These are phyloP conservation scores for Ivindomyrus marchei DNA, from an alignment of 2,113 vertebrate genomes.

Conservation along the genomic window DNA sequence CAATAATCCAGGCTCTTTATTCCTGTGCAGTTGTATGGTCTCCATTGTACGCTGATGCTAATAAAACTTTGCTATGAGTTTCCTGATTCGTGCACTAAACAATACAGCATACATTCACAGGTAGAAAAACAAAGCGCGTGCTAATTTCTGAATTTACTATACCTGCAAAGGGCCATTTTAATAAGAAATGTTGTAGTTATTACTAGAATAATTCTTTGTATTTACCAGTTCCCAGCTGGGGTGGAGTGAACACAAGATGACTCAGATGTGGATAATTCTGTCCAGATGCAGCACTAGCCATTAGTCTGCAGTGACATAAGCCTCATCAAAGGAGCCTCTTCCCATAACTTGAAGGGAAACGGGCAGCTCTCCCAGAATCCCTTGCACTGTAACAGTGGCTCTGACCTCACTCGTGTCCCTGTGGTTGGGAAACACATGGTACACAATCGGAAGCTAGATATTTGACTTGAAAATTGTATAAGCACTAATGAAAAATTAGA, in stretches of 20 bases:
- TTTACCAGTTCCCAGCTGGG: neutral
- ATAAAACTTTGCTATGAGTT: neutral
- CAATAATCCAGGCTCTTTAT: neutral
- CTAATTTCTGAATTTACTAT: neutral
- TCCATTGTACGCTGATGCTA: neutral
- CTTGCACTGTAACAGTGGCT: slow-evolving; percentile 55
- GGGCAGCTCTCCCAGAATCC: slow-evolving; percentile 65
- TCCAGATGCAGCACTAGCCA: neutral
- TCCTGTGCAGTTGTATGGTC: neutral
- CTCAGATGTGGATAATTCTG: neutral
- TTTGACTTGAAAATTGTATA: neutral
- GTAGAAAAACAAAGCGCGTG: neutral
- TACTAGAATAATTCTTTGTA: neutral
- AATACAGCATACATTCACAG: neutral
- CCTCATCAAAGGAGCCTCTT: slow-evolving; percentile 59
- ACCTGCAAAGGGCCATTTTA: neutral
- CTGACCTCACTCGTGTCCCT: slow-evolving; percentile 62
- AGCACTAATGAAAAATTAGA: neutral
- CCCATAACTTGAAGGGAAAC: slow-evolving; percentile 64
- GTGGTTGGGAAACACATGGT: slow-evolving; percentile 27
- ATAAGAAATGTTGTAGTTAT: neutral
- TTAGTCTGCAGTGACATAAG: slow-evolving; percentile 25
- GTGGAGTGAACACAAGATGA: neutral
- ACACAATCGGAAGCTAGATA: neutral
- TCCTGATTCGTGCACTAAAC: neutral